Evolutionary conservation across 2,888 invertebrate species (phyloP), one percentile per base, ranked within the genome.

Genomic region (Stictocephala bisonia): DNA sequence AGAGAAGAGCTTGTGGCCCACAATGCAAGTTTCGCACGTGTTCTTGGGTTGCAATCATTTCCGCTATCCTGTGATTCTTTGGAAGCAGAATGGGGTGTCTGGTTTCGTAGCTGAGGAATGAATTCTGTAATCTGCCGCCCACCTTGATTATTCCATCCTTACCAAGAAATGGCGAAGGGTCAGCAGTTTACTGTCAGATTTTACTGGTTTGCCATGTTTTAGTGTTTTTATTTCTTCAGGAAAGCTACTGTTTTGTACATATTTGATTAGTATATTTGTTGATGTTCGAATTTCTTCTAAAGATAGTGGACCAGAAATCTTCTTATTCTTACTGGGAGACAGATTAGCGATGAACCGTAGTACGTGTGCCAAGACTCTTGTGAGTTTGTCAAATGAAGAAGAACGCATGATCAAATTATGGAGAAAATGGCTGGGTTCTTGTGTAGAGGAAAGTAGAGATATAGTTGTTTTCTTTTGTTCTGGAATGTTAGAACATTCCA

Each of bases 101-200:
- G 7, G 24, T 13, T n/a, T 68, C 68, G 13, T 51, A 51, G 3
- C 26, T 26, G 13, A 51, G 51, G 2, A n/a, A 27, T 4, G 51
- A 51, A 11, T 51, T 22, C 22, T 60, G 24, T 15, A 67, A 50
- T 35, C 51, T 26, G 11, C 53, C 56, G 56, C 56, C 72, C 26
- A 72, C 72, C 35, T 18, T 40, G 41, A 72, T 41, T 27, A 72
- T 9, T 11, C 29, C 40, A 15, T 41, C 31, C 6, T 26, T 13
- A 27, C 44, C 66, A n/a, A 72, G 22, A 64, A 72, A 72, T 27
- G 72, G 72, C 3, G 7, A 2, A 72, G 24, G 2, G 72, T 6
- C 11, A 56, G 3, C 1, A 67, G 48, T 35, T 48, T 44, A 66
- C 72, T 41, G 3, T 51, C 51, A 26, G 51, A 22, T 2, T 1